Conservation (phyloP, 2,113 vertebrate species). For the Galemys pyrenaicus region DNA sequence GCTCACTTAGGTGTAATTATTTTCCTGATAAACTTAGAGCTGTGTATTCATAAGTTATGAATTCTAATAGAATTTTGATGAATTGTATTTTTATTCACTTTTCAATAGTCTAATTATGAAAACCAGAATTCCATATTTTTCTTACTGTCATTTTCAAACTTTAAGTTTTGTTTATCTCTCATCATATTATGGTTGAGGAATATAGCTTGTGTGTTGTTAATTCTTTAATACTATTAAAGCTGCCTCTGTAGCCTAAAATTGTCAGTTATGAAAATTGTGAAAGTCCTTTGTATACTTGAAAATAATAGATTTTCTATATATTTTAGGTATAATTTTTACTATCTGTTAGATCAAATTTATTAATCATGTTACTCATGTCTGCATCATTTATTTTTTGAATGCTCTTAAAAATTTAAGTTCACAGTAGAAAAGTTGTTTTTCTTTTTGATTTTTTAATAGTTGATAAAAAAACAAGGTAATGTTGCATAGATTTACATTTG, state of each 20-base stretch:
- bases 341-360: background rate
- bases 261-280: background rate
- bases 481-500: too few relatives aligned
- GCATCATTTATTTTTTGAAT: background rate
- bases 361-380: slow-evolving; percentile 28
- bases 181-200: background rate
- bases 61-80: slow-evolving; percentile 13
- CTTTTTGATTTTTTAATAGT: too few relatives aligned
- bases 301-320: background rate
- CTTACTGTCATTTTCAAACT: background rate
- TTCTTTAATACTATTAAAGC: background rate
- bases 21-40: too few relatives aligned
- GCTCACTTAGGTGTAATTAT: background rate
- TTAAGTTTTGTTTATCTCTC: background rate
- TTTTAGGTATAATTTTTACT: background rate
- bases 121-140: background rate
- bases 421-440: background rate
- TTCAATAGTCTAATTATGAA: background rate
- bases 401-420: slow-evolving; percentile 13
- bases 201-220: background rate
- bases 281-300: background rate
- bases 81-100: background rate
- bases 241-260: background rate
- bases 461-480: too few relatives aligned
- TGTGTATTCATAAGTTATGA: too few relatives aligned